A percentile compares a stretch with the other conserved stretches of the same genome.
phyloP scores from a whole-genome alignment of 2,888 invertebrate species.

The Epistrophella euchroma region DNA sequence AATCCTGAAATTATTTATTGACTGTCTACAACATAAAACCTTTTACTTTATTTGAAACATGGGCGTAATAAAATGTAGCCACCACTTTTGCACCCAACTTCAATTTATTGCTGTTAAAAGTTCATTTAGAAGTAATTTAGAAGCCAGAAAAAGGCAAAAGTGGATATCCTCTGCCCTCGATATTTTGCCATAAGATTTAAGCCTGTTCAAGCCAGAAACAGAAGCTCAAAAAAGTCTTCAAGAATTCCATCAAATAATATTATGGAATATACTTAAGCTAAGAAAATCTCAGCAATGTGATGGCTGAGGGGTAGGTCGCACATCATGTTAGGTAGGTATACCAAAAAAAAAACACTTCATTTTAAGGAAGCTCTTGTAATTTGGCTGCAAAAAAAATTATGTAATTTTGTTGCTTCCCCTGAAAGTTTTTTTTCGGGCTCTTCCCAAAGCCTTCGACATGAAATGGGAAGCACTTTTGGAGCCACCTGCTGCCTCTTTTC shows the following conservation, averaged over 20 bases:
- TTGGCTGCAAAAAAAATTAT: slow-evolving; percentile 37
- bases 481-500: slow-evolving; percentile 49
- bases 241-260: slow-evolving; percentile 50
- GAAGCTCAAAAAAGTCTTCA: slow-evolving; percentile 3
- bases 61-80: slow-evolving; percentile 75
- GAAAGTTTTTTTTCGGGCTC: slow-evolving; percentile 52
- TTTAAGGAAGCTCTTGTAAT: slow-evolving; percentile 62
- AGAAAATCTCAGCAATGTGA: slow-evolving; percentile 55
- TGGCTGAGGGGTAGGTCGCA: slow-evolving; percentile 28
- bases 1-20: slow-evolving; percentile 75
- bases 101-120: slow-evolving; percentile 75
- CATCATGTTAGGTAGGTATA: too few species aligned
- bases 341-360: slow-evolving; percentile 51
- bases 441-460: slow-evolving; percentile 38
- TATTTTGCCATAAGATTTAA: slow-evolving; percentile 29
- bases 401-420: slow-evolving; percentile 61
- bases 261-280: slow-evolving; percentile 53
- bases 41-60: slow-evolving; percentile 73
- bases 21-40: slow-evolving; percentile 75
- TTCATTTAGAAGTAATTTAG: slow-evolving; percentile 74
- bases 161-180: slow-evolving; percentile 39
- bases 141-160: slow-evolving; percentile 49
- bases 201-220: neutral
- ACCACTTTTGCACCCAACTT: slow-evolving; percentile 73
- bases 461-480: slow-evolving; percentile 38